phyloP scores from a whole-genome alignment of 2,888 invertebrate genomes.

The Noctuana brunneofusca region DNA sequence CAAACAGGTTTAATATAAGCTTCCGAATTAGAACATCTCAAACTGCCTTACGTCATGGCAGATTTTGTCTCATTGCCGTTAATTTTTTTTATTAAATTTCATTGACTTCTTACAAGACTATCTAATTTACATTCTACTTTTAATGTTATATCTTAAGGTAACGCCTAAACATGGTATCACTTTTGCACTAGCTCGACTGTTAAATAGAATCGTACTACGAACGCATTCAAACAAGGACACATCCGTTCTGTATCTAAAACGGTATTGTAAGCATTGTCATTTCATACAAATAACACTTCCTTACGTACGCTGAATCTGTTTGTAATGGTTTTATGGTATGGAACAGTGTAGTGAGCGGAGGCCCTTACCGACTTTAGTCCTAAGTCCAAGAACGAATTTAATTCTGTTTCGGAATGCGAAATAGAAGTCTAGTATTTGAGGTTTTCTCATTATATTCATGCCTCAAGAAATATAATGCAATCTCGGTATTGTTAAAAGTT shows the following conservation, averaged over 20 bases:
- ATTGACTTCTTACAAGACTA: too few species aligned
- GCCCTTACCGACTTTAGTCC: constrained; percentile 1
- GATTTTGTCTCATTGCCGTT: too few species aligned
- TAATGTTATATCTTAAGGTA: too few species aligned
- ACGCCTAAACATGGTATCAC: too few species aligned
- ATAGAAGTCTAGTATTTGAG: constrained; percentile 25
- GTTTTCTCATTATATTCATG: constrained; percentile 31
- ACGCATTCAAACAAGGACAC: constrained; percentile 10
- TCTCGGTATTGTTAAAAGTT: constrained; percentile 32
- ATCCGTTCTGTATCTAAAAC: constrained; percentile 17
- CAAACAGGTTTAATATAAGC: too few species aligned
- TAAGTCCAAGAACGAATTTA: constrained; percentile 1
- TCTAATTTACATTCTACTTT: too few species aligned
- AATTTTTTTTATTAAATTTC: too few species aligned
- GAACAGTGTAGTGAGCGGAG: constrained; percentile 1
- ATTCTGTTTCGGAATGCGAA: constrained; percentile 21
- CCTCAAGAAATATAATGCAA: constrained; percentile 27
- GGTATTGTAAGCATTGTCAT: constrained; percentile 15
- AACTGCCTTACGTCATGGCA: too few species aligned
- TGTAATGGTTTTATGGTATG: neutral
- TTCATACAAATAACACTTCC: constrained; percentile 26
- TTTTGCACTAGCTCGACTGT: too few species aligned
- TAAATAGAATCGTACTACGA: too few species aligned
- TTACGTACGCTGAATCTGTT: too few species aligned
- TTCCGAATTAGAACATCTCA: too few species aligned